Evolutionary conservation across 53 echinoderm and acorn worm genomes (phyloP), one percentile per base, ranked within the genome.

Genomic region (Luidia sarsii): DNA sequence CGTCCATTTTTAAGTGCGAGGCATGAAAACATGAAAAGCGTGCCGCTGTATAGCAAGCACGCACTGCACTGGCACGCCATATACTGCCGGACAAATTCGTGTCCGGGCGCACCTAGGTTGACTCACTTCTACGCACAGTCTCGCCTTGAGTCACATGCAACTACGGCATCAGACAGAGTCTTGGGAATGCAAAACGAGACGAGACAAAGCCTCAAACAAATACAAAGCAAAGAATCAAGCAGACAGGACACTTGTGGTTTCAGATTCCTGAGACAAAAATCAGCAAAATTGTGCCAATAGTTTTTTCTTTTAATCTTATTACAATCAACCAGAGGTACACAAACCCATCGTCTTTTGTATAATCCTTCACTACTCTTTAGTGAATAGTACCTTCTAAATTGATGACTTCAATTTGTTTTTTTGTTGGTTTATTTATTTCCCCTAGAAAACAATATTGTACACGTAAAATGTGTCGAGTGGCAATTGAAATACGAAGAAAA

Each of bases 331-430:
- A 60, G 77, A 77, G 60, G 61, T 33, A 61, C 39, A 20, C 38
- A 52, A 33, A 46, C 45, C n/a, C n/a, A 34, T 60, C 75, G 55
- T 75, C 48, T 30, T 77, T 36, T 77, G 31, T 46, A 77, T 45
- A 55, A 55, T 72, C 50, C 50, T 72, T 72, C 72, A 72, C 72
- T 60, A 77, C 60, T 46, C 61, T 59, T 65, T 39, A 57, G 53
- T 75, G 75, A 75, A 60, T 77, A 77, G 77, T 77, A 77, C 77
- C 60, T 45, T 77, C 77, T 31, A 60, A 60, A 77, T 46, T 28
- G 59, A 77, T 77, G 46, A 15, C 30, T 33, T 70, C 24, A 3
- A 13, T 31, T 70, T n/a, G n/a, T n/a, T n/a, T n/a, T n/a, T n/a
- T n/a, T n/a, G n/a, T n/a, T n/a, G n/a, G n/a, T n/a, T n/a, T n/a